Percentiles rank a stretch among this genome's conserved stretches.
These are phyloP conservation scores for Heteromormyrus szaboi DNA, from an alignment of 2,797 vertebrate species.

Conservation along the genomic window DNA sequence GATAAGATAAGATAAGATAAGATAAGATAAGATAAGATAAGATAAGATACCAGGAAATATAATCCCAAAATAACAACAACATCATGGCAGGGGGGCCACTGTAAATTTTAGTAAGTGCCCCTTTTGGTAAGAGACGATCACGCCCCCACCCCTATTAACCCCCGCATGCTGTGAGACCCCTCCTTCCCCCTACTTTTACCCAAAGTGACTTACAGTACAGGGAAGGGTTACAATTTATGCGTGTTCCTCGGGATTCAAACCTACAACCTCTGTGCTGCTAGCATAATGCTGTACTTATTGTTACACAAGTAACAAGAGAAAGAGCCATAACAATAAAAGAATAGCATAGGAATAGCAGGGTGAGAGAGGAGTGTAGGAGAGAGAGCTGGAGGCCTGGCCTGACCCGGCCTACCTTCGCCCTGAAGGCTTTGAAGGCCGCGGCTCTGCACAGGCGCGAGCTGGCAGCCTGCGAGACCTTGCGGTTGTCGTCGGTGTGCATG, in stretches of 20 bases:
- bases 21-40: no score
- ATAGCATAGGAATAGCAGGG: background rate
- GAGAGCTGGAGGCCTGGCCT: background rate
- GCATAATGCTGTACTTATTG: background rate
- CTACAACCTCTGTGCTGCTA: background rate
- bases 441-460: slow-evolving; percentile 59
- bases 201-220: background rate
- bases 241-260: background rate
- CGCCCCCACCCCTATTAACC: background rate
- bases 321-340: background rate
- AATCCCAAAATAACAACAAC: background rate
- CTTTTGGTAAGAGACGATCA: background rate
- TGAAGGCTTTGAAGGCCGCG: slow-evolving; percentile 59
- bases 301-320: background rate
- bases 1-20: background rate
- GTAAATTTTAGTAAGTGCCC: background rate
- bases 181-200: background rate
- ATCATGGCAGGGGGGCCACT: background rate
- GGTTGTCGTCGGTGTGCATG: slow-evolving; percentile 78
- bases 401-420: slow-evolving; percentile 64
- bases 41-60: no score
- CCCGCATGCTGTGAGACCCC: background rate
- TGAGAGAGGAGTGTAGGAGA: background rate
- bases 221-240: background rate
- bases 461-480: slow-evolving; percentile 70